Percentiles rank a stretch among this genome's conserved stretches.
Evolutionary conservation across 2,888 invertebrate species (phyloP).

Genomic region (Ischnura elegans): DNA sequence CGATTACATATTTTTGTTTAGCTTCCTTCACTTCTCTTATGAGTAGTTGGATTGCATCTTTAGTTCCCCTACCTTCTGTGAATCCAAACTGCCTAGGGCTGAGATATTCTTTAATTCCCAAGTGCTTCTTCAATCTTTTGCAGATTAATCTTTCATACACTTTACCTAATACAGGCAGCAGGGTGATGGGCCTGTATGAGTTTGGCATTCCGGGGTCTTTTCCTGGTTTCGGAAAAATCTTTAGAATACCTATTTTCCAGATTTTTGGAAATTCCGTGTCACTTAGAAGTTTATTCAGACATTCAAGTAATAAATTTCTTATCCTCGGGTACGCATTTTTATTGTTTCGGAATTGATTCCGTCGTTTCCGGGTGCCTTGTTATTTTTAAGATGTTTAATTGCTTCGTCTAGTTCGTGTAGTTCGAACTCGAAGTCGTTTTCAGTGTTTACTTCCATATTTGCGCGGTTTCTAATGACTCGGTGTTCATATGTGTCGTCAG

Average conservation of each 20-base stretch:
- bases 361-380: neutral
- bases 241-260: neutral
- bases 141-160: neutral
- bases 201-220: neutral
- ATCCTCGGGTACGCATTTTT: neutral
- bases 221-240: neutral
- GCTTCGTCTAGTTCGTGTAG: neutral
- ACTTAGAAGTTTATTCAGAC: neutral
- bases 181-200: neutral
- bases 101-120: neutral
- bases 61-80: neutral
- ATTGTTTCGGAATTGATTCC: neutral
- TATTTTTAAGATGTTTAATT: neutral
- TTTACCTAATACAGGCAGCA: neutral
- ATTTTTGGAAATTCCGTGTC: neutral
- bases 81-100: neutral
- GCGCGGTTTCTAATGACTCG: neutral
- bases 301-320: neutral
- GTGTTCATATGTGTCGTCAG: neutral
- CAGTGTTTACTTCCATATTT: neutral
- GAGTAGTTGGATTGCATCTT: neutral
- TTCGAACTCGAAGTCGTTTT: neutral
- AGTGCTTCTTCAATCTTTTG: neutral
- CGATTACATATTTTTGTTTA: neutral
- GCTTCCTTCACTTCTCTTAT: neutral